phyloP scores from a whole-genome alignment of 1,140 invertebrate species.

The Drosophila trapezifrons region DNA sequence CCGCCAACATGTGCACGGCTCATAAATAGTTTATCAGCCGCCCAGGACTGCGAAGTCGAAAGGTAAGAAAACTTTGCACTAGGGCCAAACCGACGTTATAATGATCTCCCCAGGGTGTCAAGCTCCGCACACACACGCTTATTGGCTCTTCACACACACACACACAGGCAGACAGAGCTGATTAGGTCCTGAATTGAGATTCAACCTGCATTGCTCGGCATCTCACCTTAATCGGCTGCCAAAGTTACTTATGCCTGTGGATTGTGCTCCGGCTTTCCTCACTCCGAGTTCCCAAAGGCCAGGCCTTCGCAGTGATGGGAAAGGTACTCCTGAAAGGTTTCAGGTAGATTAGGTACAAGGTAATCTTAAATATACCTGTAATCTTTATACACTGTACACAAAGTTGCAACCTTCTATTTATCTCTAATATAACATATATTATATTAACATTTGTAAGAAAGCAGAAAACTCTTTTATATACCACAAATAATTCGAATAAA shows the following conservation, averaged over 20 bases:
- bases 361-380: neutral
- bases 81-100: slow-evolving; percentile 70
- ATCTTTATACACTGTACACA: neutral
- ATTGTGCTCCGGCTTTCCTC: slow-evolving; percentile 28
- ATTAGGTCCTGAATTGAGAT: slow-evolving; percentile 73
- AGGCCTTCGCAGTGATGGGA: neutral
- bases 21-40: slow-evolving; percentile 78
- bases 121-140: slow-evolving; percentile 6
- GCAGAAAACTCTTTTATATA: neutral
- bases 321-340: neutral
- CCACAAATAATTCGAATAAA: neutral
- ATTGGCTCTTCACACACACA: neutral
- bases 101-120: slow-evolving; percentile 76
- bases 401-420: too few relatives aligned
- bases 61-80: slow-evolving; percentile 65
- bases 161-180: slow-evolving; percentile 43
- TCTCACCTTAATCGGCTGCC: slow-evolving; percentile 81
- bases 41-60: slow-evolving; percentile 57
- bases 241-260: slow-evolving; percentile 78
- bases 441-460: too few relatives aligned
- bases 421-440: too few relatives aligned
- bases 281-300: neutral
- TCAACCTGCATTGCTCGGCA: slow-evolving; percentile 74
- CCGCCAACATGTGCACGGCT: slow-evolving; percentile 48
- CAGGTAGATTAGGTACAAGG: neutral